Percentiles rank a stretch among this genome's conserved stretches.
These are phyloP conservation scores for Copsychus sechellarum DNA, from an alignment of 2,113 vertebrate genomes.

Conservation along the genomic window DNA sequence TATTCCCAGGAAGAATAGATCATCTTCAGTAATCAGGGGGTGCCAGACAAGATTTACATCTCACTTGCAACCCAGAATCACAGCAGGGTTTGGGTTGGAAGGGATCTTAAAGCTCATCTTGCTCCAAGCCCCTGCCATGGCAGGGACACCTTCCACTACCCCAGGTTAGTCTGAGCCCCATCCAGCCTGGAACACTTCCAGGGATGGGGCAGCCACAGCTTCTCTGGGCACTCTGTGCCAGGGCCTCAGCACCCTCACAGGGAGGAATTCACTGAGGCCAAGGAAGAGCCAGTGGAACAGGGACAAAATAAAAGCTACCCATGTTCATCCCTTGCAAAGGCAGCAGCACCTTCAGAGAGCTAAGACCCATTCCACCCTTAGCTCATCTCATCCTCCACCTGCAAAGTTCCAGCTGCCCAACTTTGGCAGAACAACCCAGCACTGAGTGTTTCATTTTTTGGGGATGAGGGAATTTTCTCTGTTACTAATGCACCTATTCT, in stretches of 20 bases:
- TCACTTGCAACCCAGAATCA: background rate
- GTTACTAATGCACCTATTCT: background rate
- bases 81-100: background rate
- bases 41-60: too few relatives aligned
- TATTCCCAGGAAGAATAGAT: background rate
- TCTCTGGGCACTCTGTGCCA: background rate
- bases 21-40: background rate
- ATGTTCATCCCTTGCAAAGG: background rate
- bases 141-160: background rate
- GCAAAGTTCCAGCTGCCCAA: background rate
- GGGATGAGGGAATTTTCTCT: background rate
- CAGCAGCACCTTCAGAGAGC: background rate
- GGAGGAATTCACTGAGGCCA: background rate
- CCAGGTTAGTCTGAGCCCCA: background rate
- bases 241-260: accelerated
- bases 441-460: accelerated
- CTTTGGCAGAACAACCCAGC: background rate
- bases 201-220: background rate
- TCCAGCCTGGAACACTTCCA: accelerated
- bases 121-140: accelerated
- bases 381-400: background rate
- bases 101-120: accelerated
- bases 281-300: background rate
- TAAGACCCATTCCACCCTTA: too few relatives aligned
- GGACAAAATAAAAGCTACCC: background rate